Conservation (phyloP, 2,888 invertebrate genomes). For the Pegoplata infirma region DNA sequence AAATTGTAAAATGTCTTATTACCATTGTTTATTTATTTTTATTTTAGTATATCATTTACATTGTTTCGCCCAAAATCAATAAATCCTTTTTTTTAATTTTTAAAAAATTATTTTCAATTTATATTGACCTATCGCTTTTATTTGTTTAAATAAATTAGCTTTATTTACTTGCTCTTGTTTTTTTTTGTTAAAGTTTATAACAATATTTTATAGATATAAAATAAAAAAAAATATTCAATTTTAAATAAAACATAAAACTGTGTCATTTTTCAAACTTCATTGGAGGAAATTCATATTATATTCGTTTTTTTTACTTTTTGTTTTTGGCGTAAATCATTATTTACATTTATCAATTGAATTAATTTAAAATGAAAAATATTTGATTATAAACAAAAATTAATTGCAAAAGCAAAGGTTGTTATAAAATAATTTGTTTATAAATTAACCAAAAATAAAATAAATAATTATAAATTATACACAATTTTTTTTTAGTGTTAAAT, state of each 20-base stretch:
- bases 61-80: slow-evolving; percentile 29
- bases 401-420: background rate
- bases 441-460: slow-evolving; percentile 36
- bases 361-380: slow-evolving; percentile 10
- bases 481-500: background rate
- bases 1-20: slow-evolving; percentile 10
- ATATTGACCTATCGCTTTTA: background rate
- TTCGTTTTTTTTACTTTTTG: slow-evolving; percentile 5
- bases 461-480: slow-evolving; percentile 27
- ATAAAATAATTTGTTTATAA: slow-evolving; percentile 23
- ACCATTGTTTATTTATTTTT: too few relatives aligned
- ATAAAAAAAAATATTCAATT: slow-evolving; percentile 17
- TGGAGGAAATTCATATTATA: background rate
- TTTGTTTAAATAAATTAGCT: slow-evolving; percentile 47
- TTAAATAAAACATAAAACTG: background rate
- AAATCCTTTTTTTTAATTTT: slow-evolving; percentile 37
- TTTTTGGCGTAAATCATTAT: slow-evolving; percentile 47
- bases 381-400: slow-evolving; percentile 20
- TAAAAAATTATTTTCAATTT: slow-evolving; percentile 38
- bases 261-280: background rate
- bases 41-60: too few relatives aligned
- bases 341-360: slow-evolving; percentile 48
- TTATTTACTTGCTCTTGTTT: background rate
- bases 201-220: too few relatives aligned
- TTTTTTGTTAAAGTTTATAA: background rate